Evolutionary conservation across 2,113 vertebrate species (phyloP).

Genomic region (Mormyrus lacerda): DNA sequence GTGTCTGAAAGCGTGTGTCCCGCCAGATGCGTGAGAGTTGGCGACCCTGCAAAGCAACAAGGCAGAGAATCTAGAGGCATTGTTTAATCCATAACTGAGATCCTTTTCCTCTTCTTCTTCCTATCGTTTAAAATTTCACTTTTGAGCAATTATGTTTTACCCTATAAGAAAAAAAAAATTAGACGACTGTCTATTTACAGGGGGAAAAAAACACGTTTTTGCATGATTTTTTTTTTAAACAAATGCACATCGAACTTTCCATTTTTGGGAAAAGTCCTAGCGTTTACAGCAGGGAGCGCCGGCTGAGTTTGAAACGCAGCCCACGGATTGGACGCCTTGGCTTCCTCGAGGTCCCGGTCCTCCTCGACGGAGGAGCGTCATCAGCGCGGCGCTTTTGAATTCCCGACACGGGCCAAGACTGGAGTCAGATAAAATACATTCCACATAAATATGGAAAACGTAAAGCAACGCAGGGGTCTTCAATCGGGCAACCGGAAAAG

Average conservation of each 20-base stretch:
- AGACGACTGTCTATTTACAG: neutral
- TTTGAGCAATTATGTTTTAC: neutral
- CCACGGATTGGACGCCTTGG: neutral
- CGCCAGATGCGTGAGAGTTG: neutral
- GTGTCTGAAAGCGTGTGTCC: neutral
- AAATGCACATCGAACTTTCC: neutral
- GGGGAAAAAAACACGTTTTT: neutral
- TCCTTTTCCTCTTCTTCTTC: neutral
- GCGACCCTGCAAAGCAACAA: neutral
- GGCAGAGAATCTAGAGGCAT: neutral
- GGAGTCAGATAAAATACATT: neutral
- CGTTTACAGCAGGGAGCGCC: neutral
- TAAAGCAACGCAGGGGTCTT: neutral
- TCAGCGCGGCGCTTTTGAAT: conserved; percentile 15
- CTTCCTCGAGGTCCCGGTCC: neutral
- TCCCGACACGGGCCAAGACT: neutral
- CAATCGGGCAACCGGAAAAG: neutral
- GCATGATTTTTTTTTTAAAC: neutral
- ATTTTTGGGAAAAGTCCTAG: neutral
- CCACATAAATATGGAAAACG: neutral
- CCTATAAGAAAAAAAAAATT: neutral
- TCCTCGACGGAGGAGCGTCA: neutral
- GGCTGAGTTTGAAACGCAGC: neutral
- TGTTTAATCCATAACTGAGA: neutral
- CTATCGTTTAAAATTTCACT: neutral